Base-by-base conservation (phyloP, 2,797 vertebrate genomes). In the Carcharodon carcharias region DNA sequence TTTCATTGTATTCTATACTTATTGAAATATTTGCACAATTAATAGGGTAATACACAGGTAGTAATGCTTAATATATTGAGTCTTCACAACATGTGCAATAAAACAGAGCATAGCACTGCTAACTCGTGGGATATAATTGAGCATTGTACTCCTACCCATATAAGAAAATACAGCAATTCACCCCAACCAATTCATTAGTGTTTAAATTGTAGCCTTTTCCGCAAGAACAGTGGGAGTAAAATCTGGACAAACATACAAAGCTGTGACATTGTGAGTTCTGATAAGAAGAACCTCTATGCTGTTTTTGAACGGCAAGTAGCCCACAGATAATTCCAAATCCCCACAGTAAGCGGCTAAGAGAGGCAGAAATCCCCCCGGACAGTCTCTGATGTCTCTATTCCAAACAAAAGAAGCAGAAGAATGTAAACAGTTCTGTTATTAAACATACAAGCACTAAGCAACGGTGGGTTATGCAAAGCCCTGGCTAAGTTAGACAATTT, bases 261-360 rank as follows among this genome's bases (percentile, higher is more conserved):
- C 69, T 77, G 45, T 77, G 69, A 77, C 94, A 77, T 77, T 95
- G 94, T 50, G 1, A 73, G 94, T 56, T 18, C 67, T 71, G 93
- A 69, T 92, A 40, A 92, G 61, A 61, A 56, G 89, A 35, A 92
- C 56, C 5, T 45, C 65, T 67, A 71, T 50, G 93, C 67, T 73
- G 94, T 21, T 71, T 93, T 73, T 54, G 9, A 50, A 71, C 12
- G 50, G 69, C 94, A 95, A 95, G 54, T 28, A 73, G 35, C 69
- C 14, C 67, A 58, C 69, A 95, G 94, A 95, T 77, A 95, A 95
- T 95, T 95, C 94, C 69, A 73, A 77, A 73, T 95, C 69, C 94
- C 94, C 69, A 6, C 50, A 95, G 69, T 95, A 54, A 95, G 69
- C 69, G 67, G 67, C 50, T 77, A 56, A 95, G 26, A 95, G 73